A percentile compares a stretch with the other conserved stretches of the same genome.
These are phyloP conservation scores for Xanthostigma xanthostigma DNA, from an alignment of 2,888 invertebrate species.

Conservation along the genomic window DNA sequence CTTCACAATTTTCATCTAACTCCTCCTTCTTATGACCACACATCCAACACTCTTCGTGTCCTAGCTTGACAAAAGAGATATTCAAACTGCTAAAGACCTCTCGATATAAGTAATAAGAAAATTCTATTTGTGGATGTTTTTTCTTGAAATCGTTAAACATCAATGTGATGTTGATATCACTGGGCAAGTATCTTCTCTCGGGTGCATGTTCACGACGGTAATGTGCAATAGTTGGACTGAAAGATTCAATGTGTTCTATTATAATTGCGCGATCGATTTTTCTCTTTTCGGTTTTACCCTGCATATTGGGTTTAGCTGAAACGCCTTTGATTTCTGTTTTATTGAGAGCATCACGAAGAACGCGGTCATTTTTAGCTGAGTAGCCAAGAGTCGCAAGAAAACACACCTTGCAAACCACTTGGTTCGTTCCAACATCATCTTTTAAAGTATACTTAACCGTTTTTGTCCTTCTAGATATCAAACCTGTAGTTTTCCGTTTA, in stretches of 20 bases:
- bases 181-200: conserved; percentile 10
- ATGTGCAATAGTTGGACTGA: conserved; percentile 10
- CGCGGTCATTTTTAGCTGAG: conserved; percentile 1
- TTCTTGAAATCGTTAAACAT: conserved; percentile 10
- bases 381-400: too few species aligned
- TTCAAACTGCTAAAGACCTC: conserved; percentile 9
- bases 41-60: conserved; percentile 12
- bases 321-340: neutral
- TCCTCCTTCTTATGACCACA: conserved; percentile 10
- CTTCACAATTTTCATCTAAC: conserved; percentile 1
- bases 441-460: conserved; percentile 8
- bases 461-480: conserved; percentile 2
- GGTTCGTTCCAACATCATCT: conserved; percentile 3
- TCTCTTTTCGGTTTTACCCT: conserved; percentile 1
- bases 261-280: conserved; percentile 1
- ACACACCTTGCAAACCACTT: too few species aligned
- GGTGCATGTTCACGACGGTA: conserved; percentile 12
- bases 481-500: conserved; percentile 1
- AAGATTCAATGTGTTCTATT: conserved; percentile 8
- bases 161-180: conserved; percentile 7
- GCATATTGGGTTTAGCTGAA: conserved; percentile 1
- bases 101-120: conserved; percentile 9
- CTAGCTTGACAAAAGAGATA: conserved; percentile 13
- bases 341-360: conserved; percentile 1
- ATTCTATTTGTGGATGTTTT: conserved; percentile 8